phyloP scores from a whole-genome alignment of 1,140 invertebrate species.

The Ceratina japonica region DNA sequence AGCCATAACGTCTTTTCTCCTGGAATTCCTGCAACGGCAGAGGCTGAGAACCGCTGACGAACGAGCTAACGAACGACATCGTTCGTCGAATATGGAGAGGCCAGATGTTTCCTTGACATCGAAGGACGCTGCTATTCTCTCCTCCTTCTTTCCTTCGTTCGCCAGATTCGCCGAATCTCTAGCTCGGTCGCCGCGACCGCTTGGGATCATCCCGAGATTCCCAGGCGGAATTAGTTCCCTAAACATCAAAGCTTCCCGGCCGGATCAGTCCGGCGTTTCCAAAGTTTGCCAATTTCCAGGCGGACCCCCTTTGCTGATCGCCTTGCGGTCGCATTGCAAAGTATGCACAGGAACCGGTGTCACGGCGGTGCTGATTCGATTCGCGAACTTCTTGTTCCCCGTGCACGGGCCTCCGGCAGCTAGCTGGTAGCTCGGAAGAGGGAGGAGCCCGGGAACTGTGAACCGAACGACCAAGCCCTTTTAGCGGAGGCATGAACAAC shows the following conservation, averaged over 20 bases:
- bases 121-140: constrained; percentile 50
- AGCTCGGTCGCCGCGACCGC: not conserved
- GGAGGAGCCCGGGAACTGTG: constrained; percentile 5
- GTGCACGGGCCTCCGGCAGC: not conserved
- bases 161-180: not conserved
- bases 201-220: constrained; percentile 18
- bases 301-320: not conserved
- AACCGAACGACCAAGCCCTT: constrained; percentile 28
- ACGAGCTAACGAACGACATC: constrained; percentile 62
- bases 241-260: constrained; percentile 15
- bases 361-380: not conserved
- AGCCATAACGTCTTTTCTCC: constrained; percentile 42
- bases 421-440: constrained; percentile 26
- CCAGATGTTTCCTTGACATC: constrained; percentile 57
- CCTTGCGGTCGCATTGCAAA: not conserved
- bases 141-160: constrained; percentile 13
- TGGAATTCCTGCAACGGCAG: constrained; percentile 33
- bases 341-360: not conserved
- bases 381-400: constrained; percentile 28
- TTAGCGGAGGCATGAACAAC: constrained; percentile 18
- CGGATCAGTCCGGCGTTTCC: not conserved
- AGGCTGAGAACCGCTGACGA: constrained; percentile 52
- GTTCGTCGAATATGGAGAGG: constrained; percentile 60
- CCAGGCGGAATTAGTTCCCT: constrained; percentile 6
- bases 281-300: not conserved